Base-by-base conservation (phyloP, 92 coral and sea anemone genomes). In the Epizoanthus stellaris region DNA sequence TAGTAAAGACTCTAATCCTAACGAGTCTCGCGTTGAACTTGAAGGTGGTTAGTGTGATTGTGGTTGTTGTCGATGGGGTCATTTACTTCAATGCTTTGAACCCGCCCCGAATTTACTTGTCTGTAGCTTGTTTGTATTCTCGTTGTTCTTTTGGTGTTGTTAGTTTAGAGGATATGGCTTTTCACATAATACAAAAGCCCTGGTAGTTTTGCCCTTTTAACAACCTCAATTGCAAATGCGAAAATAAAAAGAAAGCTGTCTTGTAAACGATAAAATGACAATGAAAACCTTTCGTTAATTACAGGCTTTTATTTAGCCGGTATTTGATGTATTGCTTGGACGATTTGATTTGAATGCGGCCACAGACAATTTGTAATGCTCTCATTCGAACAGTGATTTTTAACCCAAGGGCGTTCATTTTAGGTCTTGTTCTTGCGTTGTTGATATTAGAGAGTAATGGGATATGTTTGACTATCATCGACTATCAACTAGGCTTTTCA, bases 81-180 rank as follows among this genome's bases (percentile, higher is more conserved):
- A 63, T 79, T 79, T 79, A 62, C 71, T 79, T 79, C 72, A 79
- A 63, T 63, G 23, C 59, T 39, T 76, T 61, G 52, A 42, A 70
- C 60, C 83, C 83, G 83, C 83, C 83, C 83, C 52, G 43, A 79
- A 62, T 79, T 61, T 62, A 39, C 83, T 79, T 79, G 61, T 79
- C 83, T 79, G 39, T 63, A 8, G 68, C 38, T 79, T 79, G 83
- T 79, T 79, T 79, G 83, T 43, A 40, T 39, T 38, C 19, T 11
- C 7, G 83, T 79, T 79, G 83, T 79, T 43, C 61, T 21, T 12
- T 79, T 2, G 45, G 23, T 62, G 61, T 63, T 64, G 72, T 79
- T 67, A 56, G 67, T 56, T 61, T 59, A 59, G n/a, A 36, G 49
- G 42, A 13, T 63, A 63, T 40, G 57, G 17, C 36, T 45, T 79